phyloP scores from a whole-genome alignment of 2,797 vertebrate species.

The Mus minutoides region DNA sequence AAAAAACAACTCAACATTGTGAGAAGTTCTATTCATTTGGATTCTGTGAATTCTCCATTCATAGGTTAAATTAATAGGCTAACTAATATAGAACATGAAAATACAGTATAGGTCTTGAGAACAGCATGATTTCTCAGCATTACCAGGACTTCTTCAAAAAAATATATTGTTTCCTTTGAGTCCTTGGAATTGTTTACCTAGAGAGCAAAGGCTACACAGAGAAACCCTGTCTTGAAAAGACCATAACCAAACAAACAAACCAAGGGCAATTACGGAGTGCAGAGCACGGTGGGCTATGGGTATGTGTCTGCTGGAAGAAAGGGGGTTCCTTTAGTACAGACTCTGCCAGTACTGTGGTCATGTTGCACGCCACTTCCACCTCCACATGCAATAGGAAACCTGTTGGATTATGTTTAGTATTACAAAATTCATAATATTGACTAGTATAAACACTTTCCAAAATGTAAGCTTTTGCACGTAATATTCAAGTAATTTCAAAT shows the following conservation, averaged over 20 bases:
- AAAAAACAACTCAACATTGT: not conserved
- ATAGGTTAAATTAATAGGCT: not conserved
- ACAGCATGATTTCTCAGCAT: not conserved
- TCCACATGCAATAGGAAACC: constrained; percentile 24
- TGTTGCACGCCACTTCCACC: not conserved
- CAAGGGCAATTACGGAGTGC: not conserved
- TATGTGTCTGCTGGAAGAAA: not conserved
- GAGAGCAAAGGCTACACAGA: not conserved
- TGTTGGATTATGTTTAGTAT: constrained; percentile 47
- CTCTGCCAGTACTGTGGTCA: not conserved
- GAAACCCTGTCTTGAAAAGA: not conserved
- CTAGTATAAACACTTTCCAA: constrained; percentile 47
- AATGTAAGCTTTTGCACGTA: constrained; percentile 15
- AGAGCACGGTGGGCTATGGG: not conserved
- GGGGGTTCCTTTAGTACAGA: not conserved
- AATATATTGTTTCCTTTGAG: not conserved
- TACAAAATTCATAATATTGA: constrained; percentile 50
- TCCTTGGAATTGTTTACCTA: not conserved
- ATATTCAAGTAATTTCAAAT: constrained; percentile 53
- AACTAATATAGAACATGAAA: constrained; percentile 29
- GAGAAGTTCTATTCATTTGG: not conserved
- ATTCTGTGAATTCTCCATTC: not conserved
- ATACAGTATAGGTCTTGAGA: not conserved
- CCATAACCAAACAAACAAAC: not conserved
- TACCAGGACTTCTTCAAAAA: constrained; percentile 13